Base-by-base conservation (phyloP, 2,113 vertebrate genomes). In the Sturnira hondurensis region DNA sequence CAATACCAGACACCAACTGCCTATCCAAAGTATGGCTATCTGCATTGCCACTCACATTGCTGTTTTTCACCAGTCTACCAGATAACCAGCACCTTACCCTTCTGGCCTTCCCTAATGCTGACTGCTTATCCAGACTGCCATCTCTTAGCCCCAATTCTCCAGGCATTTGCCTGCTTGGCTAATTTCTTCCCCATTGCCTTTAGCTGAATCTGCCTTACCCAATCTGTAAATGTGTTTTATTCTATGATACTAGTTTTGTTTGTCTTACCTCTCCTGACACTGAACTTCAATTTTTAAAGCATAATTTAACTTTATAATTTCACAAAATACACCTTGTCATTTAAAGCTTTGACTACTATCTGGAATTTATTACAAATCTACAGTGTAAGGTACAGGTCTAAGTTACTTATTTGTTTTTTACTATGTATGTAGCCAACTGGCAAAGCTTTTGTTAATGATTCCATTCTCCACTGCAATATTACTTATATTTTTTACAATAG, bases 381-480 rank as follows among this genome's bases (percentile, higher is more conserved):
- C 28, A 83, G 11, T 65, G 31, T 83, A 56, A 61, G 26, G 15
- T 2, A 52, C 36, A 4, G 1, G 86, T 91, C 28, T 41, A 14
- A 63, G 24, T 85, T 89, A 83, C 43, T 83, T 86, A 45, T 63
- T 63, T 73, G 33, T 96, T 56, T 88, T 24, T 86, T 90, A 85
- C 14, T 8, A 54, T 52, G 56, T 80, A 52, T 12, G n/a, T 70
- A 82, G 70, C 58, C 43, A 71, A 7, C n/a, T 84, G 41, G 28
- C 7, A 58, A 78, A 91, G n/a, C 11, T 68, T 54, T 85, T 78
- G 87, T 94, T 86, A 65, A 74, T 82, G 20, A 74, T 67, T 88
- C 1, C 70, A 17, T 88, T 95, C 19, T 58, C 16, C 10, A 86
- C 86, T 89, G 20, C 16, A 45, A 0, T 73, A 4, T 86, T 63